Base-by-base conservation (phyloP, 2,888 invertebrate species). In the Ormyrus nitidulus region DNA sequence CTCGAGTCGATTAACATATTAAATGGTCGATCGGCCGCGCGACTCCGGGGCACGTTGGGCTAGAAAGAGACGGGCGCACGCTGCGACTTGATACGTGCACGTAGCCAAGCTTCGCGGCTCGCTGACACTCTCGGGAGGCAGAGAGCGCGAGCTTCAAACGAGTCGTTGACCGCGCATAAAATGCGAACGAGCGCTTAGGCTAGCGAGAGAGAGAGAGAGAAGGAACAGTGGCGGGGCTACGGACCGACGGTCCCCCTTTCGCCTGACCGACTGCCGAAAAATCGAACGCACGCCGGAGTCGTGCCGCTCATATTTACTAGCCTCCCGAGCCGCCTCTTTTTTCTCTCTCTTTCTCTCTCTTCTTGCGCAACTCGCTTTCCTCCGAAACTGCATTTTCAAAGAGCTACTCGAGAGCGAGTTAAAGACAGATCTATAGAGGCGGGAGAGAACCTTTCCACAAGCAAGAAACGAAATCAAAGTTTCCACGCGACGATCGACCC, bases 81-180 rank as follows among this genome's bases (percentile, higher is more conserved):
- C 62, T 64, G 64, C 69, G 51, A 69, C 76, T 62, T 0, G n/a
- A 46, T 46, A 56, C 65, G 62, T 19, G 19, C 19, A 19, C 19
- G 19, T 19, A 19, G 19, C 19, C 19, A 19, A 19, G 19, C 62
- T 58, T 34, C 62, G 51, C 48, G 66, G 11, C n/a, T 48, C 13
- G 48, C 48, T 46, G 13, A n/a, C 58, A 8, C 56, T 46, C 3
- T 10, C 48, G 46, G 13, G 44, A 54, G 44, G 7, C 44, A 10
- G 46, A 53, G 54, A 58, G 83, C 80, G 78, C 64, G 77, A 84
- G 84, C 75, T 85, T 83, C 48, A 56, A 73, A 48, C 82, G 82
- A 85, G 84, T 83, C 81, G 80, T 75, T 80, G 80, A 78, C 77
- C 79, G 83, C 74, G 80, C 83, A 81, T 82, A 81, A 85, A 83